Percentiles rank a stretch among this genome's conserved stretches.
Conservation (phyloP, 2,797 vertebrate species). For the Phalanger gymnotis region DNA sequence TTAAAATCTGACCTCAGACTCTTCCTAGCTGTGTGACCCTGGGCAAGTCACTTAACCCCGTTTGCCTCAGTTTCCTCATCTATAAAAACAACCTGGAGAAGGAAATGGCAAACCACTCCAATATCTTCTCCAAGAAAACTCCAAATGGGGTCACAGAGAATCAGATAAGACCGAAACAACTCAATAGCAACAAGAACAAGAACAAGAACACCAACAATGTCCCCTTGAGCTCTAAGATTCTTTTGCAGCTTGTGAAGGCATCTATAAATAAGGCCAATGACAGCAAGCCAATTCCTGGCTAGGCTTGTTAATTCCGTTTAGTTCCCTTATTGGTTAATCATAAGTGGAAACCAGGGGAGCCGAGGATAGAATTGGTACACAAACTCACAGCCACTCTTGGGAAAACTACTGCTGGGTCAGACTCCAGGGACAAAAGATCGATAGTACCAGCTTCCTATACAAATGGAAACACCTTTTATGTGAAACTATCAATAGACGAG, state of each 20-base stretch:
- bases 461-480: background rate
- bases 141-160: background rate
- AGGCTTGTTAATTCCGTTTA: background rate
- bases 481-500: background rate
- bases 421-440: background rate
- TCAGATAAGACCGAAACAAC: background rate
- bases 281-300: background rate
- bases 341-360: background rate
- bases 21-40: background rate
- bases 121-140: background rate
- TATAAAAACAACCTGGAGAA: background rate
- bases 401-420: background rate
- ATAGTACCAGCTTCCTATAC: background rate
- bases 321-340: background rate
- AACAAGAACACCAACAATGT: background rate
- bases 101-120: background rate
- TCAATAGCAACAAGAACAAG: background rate
- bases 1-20: background rate
- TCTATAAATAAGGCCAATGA: background rate
- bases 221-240: background rate
- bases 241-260: background rate
- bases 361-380: fast-evolving
- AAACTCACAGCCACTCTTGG: background rate
- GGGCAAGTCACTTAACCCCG: background rate
- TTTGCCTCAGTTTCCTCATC: background rate